These are phyloP conservation scores for Calidris pugnax DNA, from an alignment of 2,113 vertebrate species.

Conservation along the genomic window DNA sequence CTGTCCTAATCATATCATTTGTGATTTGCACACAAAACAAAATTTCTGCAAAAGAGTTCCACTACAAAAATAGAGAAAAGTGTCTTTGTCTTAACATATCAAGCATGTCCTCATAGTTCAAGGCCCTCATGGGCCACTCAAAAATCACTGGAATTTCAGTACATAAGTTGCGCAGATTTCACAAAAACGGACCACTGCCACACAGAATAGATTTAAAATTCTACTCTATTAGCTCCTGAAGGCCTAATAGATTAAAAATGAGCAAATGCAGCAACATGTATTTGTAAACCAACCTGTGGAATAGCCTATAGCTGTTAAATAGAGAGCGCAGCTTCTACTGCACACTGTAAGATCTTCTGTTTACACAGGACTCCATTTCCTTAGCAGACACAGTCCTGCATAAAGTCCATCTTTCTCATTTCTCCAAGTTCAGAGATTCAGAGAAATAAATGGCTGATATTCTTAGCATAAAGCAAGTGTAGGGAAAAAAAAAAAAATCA, in stretches of 20 bases:
- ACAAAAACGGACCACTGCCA: background rate
- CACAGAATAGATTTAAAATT: background rate
- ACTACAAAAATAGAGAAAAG: background rate
- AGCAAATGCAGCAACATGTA: background rate
- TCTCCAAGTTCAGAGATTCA: background rate
- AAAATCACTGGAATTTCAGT: background rate
- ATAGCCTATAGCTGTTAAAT: accelerated
- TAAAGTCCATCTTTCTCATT: background rate
- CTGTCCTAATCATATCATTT: background rate
- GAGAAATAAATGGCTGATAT: conserved; percentile 23
- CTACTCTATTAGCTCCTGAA: background rate
- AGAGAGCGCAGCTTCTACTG: background rate
- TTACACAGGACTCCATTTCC: background rate
- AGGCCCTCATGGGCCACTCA: background rate
- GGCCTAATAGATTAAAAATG: background rate
- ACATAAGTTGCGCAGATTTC: background rate
- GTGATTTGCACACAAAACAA: background rate
- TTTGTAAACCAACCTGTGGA: background rate
- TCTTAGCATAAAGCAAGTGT: conserved; percentile 2
- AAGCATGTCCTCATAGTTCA: background rate
- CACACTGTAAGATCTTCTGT: background rate
- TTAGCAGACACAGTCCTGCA: background rate
- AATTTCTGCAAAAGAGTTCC: background rate
- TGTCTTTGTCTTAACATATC: background rate
- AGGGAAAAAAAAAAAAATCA: conserved; percentile 19